These are phyloP conservation scores for Pelodiscus sinensis DNA, from an alignment of 2,113 vertebrate genomes.

Conservation along the genomic window DNA sequence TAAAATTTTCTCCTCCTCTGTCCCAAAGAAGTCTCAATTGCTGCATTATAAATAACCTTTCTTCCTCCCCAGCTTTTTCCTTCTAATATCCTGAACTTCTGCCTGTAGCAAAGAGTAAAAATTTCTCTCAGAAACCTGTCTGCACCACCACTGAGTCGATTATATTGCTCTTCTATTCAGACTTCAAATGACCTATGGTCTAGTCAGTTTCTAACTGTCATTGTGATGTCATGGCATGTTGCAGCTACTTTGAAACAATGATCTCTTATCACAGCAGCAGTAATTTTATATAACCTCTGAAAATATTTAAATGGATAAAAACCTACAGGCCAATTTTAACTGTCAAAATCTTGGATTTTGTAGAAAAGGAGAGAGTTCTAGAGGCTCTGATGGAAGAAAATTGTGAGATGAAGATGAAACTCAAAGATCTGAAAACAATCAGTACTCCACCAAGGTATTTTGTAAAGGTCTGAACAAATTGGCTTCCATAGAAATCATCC, in stretches of 20 bases:
- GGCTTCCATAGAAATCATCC: fast-evolving
- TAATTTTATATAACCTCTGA: background rate
- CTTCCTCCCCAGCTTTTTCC: background rate
- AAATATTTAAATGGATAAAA: background rate
- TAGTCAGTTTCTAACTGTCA: background rate
- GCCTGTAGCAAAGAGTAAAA: background rate
- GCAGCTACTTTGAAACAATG: background rate
- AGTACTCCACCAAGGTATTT: constrained; percentile 70
- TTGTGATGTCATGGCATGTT: background rate
- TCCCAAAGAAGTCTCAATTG: background rate
- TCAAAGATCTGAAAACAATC: constrained; percentile 59
- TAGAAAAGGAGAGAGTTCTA: constrained; percentile 69
- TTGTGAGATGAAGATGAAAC: constrained; percentile 60
- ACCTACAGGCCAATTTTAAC: background rate
- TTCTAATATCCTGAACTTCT: background rate
- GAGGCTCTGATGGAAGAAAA: constrained; percentile 70
- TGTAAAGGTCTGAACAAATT: background rate
- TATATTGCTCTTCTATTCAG: background rate
- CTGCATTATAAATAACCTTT: background rate
- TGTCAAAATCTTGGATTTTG: background rate
- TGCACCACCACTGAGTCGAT: background rate
- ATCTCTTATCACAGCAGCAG: background rate
- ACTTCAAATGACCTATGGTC: background rate
- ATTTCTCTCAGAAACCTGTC: background rate
- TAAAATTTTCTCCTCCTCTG: background rate